phyloP scores from a whole-genome alignment of 2,113 vertebrate genomes.

The Sporophila hypoxantha region DNA sequence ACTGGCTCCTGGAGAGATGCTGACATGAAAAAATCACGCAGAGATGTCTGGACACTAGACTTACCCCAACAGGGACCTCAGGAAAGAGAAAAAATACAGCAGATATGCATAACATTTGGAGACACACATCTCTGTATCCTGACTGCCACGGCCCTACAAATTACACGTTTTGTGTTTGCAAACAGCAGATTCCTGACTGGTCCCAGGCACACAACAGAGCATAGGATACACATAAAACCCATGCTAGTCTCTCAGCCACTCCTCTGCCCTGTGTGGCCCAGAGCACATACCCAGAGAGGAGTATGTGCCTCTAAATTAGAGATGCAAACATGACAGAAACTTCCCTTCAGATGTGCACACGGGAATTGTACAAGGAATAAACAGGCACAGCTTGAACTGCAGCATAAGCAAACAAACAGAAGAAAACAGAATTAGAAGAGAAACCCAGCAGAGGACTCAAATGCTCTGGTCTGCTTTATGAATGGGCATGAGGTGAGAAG shows the following conservation, averaged over 20 bases:
- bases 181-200: neutral
- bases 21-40: neutral
- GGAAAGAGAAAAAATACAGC: neutral
- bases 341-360: rapidly evolving
- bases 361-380: neutral
- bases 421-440: neutral
- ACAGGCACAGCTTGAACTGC: neutral
- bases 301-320: neutral
- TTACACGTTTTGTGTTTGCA: neutral
- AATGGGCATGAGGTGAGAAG: neutral
- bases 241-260: neutral
- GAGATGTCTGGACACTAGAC: neutral
- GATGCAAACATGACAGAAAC: neutral
- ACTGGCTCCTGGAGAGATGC: neutral
- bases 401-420: neutral
- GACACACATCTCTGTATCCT: neutral
- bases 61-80: neutral
- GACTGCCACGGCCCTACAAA: neutral
- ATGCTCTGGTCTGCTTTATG: neutral
- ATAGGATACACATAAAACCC: neutral
- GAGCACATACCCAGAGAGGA: neutral
- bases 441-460: neutral
- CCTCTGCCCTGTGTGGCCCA: neutral
- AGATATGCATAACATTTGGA: neutral
- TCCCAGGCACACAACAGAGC: neutral